phyloP scores from a whole-genome alignment of 2,888 invertebrate species.

The Stenurella melanura region DNA sequence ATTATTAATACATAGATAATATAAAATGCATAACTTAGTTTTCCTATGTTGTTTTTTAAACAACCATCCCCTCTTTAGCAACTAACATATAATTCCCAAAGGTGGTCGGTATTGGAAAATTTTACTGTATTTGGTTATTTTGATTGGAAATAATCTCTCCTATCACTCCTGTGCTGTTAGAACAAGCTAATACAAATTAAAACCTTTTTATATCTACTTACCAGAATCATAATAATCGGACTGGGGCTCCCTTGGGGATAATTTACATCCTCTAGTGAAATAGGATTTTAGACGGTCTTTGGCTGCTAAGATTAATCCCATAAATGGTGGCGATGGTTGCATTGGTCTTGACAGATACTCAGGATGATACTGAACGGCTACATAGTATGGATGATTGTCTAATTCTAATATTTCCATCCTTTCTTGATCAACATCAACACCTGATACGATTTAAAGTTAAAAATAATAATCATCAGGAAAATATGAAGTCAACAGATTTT shows the following conservation, averaged over 20 bases:
- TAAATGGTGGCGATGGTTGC: conserved; percentile 94
- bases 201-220: conserved; percentile 53
- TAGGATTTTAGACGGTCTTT: conserved; percentile 86
- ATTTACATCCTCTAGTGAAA: conserved; percentile 82
- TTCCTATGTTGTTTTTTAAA: no score
- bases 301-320: conserved; percentile 94
- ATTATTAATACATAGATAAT: no score
- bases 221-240: conserved; percentile 84
- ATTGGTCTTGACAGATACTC: conserved; percentile 96
- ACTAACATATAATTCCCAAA: no score
- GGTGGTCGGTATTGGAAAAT: no score
- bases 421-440: conserved; percentile 85
- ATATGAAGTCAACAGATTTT: background rate
- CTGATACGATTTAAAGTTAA: conserved; percentile 65
- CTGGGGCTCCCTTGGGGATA: conserved; percentile 82
- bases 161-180: no score
- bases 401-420: conserved; percentile 97
- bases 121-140: no score
- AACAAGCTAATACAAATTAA: background rate
- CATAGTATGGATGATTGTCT: conserved; percentile 92
- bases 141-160: no score
- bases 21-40: no score
- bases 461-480: background rate
- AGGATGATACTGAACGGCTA: conserved; percentile 98
- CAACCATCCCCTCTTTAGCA: no score